Conservation (phyloP, 2,113 vertebrate species). For the Malurus melanocephalus region DNA sequence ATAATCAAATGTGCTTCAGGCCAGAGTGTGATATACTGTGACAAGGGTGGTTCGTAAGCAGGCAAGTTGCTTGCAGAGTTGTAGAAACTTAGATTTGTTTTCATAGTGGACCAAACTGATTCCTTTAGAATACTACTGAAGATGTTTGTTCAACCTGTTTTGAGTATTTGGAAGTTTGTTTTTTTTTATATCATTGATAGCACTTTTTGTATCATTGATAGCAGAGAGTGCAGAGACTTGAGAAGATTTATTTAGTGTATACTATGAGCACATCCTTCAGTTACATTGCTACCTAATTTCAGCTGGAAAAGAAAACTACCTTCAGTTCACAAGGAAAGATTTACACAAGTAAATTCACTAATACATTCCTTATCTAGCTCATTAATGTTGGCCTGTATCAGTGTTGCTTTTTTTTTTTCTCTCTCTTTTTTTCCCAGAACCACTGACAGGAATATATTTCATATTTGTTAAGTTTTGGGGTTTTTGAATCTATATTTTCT, state of each 20-base stretch:
- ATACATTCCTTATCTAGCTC: not conserved
- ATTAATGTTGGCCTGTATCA: not conserved
- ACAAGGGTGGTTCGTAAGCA: not conserved
- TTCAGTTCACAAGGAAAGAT: not conserved
- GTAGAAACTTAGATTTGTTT: not conserved
- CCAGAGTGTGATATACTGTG: not conserved
- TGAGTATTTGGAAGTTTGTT: constrained; percentile 3
- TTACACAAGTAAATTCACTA: not conserved
- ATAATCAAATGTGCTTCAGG: not conserved
- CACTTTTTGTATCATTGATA: not conserved
- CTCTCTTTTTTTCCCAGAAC: not conserved
- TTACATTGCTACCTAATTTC: not conserved
- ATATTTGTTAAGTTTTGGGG: not conserved
- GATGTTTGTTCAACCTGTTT: not conserved
- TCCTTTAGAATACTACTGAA: not conserved
- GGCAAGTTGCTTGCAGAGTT: not conserved
- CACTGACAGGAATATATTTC: not conserved
- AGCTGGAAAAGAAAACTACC: not conserved
- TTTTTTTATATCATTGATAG: not conserved
- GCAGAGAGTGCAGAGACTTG: not conserved
- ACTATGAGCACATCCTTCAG: not conserved
- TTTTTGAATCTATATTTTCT: not conserved
- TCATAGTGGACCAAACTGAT: not conserved
- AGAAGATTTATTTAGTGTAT: constrained; percentile 4
- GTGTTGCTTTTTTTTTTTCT: not conserved